Base-by-base conservation (phyloP, 2,797 vertebrate species). In the Lindbergichthys nudifrons region DNA sequence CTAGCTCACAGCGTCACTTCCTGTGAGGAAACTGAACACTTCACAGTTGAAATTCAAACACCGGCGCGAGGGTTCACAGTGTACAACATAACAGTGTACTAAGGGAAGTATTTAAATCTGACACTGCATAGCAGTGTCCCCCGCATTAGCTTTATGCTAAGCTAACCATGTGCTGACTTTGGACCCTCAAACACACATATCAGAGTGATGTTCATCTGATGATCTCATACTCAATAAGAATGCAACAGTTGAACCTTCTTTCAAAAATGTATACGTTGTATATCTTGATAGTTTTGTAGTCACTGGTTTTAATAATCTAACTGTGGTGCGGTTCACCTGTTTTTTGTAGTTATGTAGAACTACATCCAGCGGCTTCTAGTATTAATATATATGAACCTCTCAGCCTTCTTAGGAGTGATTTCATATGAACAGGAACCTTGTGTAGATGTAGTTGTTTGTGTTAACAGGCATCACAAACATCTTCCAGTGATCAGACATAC, bases 401-500 rank as follows among this genome's bases (percentile, higher is more conserved):
- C 9, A 42, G 36, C 13, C 45, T 30, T 50, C 21, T 23, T 4
- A 23, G 5, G 13, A 16, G 9, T 10, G 15, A 1, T 61, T 12
- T 59, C 11, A 41, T 47, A 15, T 54, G 8, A 65, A 39, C 0
- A 39, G 36, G 19, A 21, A 41, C 16, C 13, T 1, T 19, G 11
- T 42, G 19, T 39, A 26, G 62, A 58, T 45, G 1, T 5, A 18
- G 48, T 45, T 15, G 50, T 61, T 13, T 11, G 4, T 21, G 8
- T 59, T 47, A 36, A 66, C 19, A 73, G 15, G 36, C 15, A 65
- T 36, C 16, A 59, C 57, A 51, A 53, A 64, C 19, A 15, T 10
- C 32, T 30, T 47, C 26, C 39, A 10, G 11, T 63, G 19, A 13
- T 58, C 26, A 41, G 15, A 90, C 90, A 2, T 90, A 98, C 97